A percentile compares a stretch with the other conserved stretches of the same genome.
Conservation (phyloP, 2,113 vertebrate genomes). For the Acrocephalus arundinaceus region DNA sequence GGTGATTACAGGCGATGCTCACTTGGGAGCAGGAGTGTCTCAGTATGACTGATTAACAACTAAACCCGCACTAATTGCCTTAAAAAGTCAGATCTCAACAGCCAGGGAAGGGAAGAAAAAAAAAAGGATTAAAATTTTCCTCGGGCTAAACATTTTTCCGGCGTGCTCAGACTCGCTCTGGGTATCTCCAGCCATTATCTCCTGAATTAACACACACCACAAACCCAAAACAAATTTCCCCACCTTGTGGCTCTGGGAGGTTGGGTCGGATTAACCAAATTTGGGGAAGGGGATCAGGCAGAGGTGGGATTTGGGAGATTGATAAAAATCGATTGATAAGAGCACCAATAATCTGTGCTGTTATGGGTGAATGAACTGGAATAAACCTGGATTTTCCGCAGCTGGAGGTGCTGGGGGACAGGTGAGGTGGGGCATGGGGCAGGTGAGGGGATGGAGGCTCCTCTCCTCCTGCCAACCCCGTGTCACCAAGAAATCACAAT, state of each 20-base stretch:
- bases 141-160: slow-evolving; percentile 22
- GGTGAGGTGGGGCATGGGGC: not conserved
- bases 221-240: not conserved
- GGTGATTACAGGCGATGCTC: not conserved
- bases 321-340: too few relatives aligned
- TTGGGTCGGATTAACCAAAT: not conserved
- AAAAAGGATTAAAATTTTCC: not conserved
- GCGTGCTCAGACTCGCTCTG: not conserved
- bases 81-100: not conserved
- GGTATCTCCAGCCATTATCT: not conserved
- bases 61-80: slow-evolving; percentile 34
- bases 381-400: slow-evolving; percentile 44
- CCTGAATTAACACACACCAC: not conserved
- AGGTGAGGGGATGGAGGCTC: not conserved
- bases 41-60: slow-evolving; percentile 16
- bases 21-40: not conserved
- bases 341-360: not conserved
- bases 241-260: not conserved
- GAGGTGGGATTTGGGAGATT: not conserved
- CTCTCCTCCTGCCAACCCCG: slow-evolving; percentile 32
- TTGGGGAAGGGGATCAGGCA: not conserved
- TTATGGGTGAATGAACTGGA: not conserved
- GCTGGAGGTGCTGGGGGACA: not conserved
- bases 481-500: not conserved
- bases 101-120: not conserved